Percentiles rank a stretch among this genome's conserved stretches.
These are phyloP conservation scores for Eospalax fontanierii DNA, from an alignment of 2,797 vertebrate genomes.

Conservation along the genomic window DNA sequence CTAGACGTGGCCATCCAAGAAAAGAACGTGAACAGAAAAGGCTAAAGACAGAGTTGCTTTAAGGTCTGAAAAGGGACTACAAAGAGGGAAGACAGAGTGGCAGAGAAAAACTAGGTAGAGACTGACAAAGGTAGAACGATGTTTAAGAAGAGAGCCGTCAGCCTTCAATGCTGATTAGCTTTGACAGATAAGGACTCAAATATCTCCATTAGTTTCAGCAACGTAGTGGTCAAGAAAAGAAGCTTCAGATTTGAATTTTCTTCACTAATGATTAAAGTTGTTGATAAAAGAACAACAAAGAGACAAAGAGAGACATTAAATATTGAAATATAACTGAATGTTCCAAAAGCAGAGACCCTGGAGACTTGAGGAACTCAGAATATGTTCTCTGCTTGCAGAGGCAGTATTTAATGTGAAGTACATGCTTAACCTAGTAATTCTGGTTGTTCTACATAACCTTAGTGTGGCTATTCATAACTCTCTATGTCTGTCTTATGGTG, in stretches of 20 bases:
- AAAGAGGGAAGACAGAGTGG: not conserved
- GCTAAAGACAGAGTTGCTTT: not conserved
- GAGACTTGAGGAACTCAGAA: not conserved
- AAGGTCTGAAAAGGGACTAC: not conserved
- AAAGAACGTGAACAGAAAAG: not conserved
- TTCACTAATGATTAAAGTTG: conserved; percentile 34
- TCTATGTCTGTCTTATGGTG: not conserved
- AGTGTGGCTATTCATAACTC: not conserved
- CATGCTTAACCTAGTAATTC: not conserved
- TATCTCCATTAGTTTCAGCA: not conserved
- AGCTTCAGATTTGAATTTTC: not conserved
- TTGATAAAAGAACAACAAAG: not conserved
- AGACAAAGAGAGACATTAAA: conserved; percentile 14
- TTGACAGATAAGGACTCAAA: not conserved
- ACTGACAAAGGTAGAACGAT: not conserved
- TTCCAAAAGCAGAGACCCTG: not conserved
- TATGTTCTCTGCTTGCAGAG: not conserved
- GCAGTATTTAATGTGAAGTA: not conserved
- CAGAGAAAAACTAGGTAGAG: not conserved
- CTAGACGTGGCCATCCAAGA: not conserved
- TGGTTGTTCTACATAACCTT: not conserved
- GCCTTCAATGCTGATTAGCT: no score
- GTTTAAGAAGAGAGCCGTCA: conserved; percentile 38
- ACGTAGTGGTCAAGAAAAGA: not conserved
- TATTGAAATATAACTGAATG: conserved; percentile 14